phyloP scores from a whole-genome alignment of 2,113 vertebrate species.

The Caranx melampygus region DNA sequence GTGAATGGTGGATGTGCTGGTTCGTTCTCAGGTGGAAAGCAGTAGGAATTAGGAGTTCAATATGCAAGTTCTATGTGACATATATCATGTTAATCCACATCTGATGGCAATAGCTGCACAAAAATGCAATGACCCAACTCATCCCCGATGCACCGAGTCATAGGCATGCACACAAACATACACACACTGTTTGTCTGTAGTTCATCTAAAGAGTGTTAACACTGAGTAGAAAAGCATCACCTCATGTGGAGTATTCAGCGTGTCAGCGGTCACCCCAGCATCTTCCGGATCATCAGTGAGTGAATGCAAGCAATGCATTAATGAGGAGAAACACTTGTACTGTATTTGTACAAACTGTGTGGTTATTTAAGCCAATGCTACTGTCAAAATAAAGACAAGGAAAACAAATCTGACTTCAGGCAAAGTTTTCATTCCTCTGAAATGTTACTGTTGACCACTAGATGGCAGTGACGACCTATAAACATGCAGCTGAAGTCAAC shows the following conservation, averaged over 20 bases:
- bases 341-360: constrained; percentile 45
- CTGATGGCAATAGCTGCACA: constrained; percentile 70
- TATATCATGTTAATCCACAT: constrained; percentile 38
- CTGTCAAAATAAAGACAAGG: constrained; percentile 45
- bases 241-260: not conserved
- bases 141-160: constrained; percentile 14
- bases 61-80: constrained; percentile 66
- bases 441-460: constrained; percentile 52
- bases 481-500: not conserved
- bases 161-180: constrained; percentile 17
- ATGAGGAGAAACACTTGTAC: constrained; percentile 12
- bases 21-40: constrained; percentile 56
- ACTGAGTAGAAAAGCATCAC: constrained; percentile 14
- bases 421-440: not conserved
- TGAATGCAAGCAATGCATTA: constrained; percentile 36
- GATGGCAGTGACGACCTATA: constrained; percentile 53
- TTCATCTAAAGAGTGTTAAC: constrained; percentile 6
- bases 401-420: constrained; percentile 26
- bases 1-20: constrained; percentile 16
- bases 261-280: constrained; percentile 27
- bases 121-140: constrained; percentile 46
- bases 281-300: not conserved
- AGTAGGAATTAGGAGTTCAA: constrained; percentile 28
- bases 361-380: constrained; percentile 39
- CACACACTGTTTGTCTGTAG: constrained; percentile 7